These are phyloP conservation scores for Neotoxoptera formosana DNA, from an alignment of 1,140 invertebrate species.

Conservation along the genomic window DNA sequence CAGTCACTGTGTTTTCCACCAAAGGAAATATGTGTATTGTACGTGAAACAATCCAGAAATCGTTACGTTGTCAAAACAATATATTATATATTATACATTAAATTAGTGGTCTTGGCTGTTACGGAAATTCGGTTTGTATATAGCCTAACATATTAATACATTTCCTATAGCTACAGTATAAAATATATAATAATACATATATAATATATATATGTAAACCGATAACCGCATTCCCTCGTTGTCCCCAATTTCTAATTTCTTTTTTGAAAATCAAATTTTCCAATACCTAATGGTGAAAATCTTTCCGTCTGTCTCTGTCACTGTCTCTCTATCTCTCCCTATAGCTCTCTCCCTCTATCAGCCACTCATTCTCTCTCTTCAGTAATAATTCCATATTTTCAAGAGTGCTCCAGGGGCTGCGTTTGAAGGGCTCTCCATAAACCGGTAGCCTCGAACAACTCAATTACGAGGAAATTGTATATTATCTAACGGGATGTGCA, in stretches of 20 bases:
- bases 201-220: neutral
- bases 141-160: neutral
- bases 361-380: slow-evolving; percentile 10
- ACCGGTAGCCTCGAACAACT: slow-evolving; percentile 57
- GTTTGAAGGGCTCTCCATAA: slow-evolving; percentile 57
- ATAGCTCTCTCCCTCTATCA: neutral
- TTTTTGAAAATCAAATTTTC: slow-evolving; percentile 48
- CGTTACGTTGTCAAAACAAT: slow-evolving; percentile 1
- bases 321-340: neutral
- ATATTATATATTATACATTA: neutral
- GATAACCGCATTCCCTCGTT: neutral
- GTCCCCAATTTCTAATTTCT: slow-evolving; percentile 36
- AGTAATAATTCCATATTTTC: slow-evolving; percentile 57
- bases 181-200: neutral
- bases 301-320: neutral
- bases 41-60: neutral
- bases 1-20: neutral
- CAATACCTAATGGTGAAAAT: neutral
- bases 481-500: slow-evolving; percentile 56
- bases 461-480: slow-evolving; percentile 58
- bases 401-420: slow-evolving; percentile 55
- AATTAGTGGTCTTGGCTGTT: neutral
- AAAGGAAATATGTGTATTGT: neutral
- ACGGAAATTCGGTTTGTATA: neutral
- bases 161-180: neutral